Percentiles rank a stretch among this genome's conserved stretches.
Conservation (phyloP, 1,140 invertebrate species). For the Teleopsis dalmanni region DNA sequence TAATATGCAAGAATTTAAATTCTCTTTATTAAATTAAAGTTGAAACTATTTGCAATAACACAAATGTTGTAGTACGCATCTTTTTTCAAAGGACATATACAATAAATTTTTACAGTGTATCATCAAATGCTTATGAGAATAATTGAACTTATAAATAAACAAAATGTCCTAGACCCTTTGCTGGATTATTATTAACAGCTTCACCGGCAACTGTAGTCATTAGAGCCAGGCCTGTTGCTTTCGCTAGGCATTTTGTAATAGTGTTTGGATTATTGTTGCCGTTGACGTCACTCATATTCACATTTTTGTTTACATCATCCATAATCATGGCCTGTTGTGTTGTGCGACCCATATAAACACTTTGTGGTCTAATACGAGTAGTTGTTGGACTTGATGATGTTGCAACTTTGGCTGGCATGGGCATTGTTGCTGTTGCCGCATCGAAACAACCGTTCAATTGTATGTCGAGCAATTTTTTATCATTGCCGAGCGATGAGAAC, state of each 20-base stretch:
- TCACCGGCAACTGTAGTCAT: conserved; percentile 19
- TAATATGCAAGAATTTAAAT: too few relatives aligned
- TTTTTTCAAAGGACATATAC: too few relatives aligned
- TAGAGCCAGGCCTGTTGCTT: background rate
- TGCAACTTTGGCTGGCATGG: too few relatives aligned
- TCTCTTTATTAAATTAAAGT: too few relatives aligned
- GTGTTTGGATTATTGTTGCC: conserved; percentile 17
- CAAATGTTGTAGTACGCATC: too few relatives aligned
- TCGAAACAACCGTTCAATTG: conserved; percentile 32
- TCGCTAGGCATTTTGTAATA: too few relatives aligned
- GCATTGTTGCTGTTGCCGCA: background rate
- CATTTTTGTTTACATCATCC: conserved; percentile 5
- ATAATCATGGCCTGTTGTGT: conserved; percentile 12
- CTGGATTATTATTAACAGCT: conserved; percentile 39
- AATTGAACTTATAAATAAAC: conserved; percentile 14
- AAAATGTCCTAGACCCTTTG: conserved; percentile 38
- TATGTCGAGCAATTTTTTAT: conserved; percentile 41
- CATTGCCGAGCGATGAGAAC: conserved; percentile 40
- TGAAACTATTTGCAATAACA: too few relatives aligned
- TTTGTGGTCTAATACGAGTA: conserved; percentile 11
- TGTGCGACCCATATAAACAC: conserved; percentile 11
- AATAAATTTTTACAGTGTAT: too few relatives aligned
- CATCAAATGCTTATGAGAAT: too few relatives aligned
- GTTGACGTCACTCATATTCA: conserved; percentile 18
- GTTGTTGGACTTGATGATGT: too few relatives aligned